Percentiles rank a stretch among this genome's conserved stretches.
phyloP scores from a whole-genome alignment of 2,888 invertebrate species.

The Agrilus mali region DNA sequence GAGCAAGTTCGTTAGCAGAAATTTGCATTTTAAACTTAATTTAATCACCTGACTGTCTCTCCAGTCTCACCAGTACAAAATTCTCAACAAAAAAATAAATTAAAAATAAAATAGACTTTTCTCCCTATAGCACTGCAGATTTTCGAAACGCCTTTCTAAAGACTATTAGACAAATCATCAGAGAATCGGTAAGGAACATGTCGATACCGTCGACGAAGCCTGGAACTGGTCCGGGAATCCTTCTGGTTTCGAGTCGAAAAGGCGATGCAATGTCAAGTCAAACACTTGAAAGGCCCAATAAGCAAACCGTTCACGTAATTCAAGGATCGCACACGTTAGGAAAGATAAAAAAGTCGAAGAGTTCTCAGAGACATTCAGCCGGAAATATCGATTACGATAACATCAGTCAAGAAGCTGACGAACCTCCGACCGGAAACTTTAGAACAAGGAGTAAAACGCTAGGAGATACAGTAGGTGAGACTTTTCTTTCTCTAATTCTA shows the following conservation, averaged over 20 bases:
- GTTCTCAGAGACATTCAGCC: conserved; percentile 67
- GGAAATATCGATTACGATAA: conserved; percentile 80
- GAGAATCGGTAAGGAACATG: conserved; percentile 95
- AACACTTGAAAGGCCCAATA: conserved; percentile 45
- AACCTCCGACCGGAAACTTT: conserved; percentile 46
- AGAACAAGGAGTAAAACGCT: conserved; percentile 84
- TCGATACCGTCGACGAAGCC: conserved; percentile 72
- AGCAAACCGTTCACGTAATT: conserved; percentile 36
- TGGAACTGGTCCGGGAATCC: conserved; percentile 39
- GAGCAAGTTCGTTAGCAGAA: too few relatives aligned
- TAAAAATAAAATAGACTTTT: not conserved
- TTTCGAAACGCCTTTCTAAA: conserved; percentile 95
- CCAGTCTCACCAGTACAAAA: too few relatives aligned
- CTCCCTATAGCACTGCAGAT: conserved; percentile 67
- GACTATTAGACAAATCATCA: conserved; percentile 92
- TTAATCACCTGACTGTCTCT: too few relatives aligned
- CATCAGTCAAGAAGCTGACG: conserved; percentile 62
- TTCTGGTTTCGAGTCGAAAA: conserved; percentile 32
- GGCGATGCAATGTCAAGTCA: conserved; percentile 36
- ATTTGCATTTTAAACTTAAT: too few relatives aligned
- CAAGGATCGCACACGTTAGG: conserved; percentile 72
- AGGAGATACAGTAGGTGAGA: conserved; percentile 67
- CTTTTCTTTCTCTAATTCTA: too few relatives aligned
- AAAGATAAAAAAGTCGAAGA: conserved; percentile 65
- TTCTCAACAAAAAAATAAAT: too few relatives aligned